Evolutionary conservation across 2,797 vertebrate genomes (phyloP).

Genomic region (Monodelphis domestica): DNA sequence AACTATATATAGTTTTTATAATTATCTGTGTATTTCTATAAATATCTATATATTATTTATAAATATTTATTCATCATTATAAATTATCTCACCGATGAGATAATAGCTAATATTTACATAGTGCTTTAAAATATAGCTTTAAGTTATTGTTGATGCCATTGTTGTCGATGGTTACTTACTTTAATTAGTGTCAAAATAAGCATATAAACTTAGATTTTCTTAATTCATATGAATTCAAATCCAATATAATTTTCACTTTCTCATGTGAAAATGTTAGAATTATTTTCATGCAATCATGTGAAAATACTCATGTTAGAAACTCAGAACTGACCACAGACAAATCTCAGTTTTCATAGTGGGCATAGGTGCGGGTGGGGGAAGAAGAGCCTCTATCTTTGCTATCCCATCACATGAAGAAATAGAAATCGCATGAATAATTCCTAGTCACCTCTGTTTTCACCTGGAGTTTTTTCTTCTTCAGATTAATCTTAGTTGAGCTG

Average conservation of each 20-base stretch:
- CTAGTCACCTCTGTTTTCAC: background rate
- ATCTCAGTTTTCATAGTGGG: too few relatives aligned
- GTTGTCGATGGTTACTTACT: background rate
- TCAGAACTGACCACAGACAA: background rate
- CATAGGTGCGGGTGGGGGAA: background rate
- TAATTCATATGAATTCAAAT: background rate
- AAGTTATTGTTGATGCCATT: background rate
- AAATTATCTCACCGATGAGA: background rate
- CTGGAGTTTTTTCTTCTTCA: background rate
- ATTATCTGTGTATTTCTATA: background rate
- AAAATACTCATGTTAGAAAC: too few relatives aligned
- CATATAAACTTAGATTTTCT: background rate
- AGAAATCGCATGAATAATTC: background rate
- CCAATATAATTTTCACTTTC: background rate
- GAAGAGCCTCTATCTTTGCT: background rate
- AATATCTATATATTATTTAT: background rate
- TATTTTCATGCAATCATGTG: too few relatives aligned
- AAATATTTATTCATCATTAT: background rate
- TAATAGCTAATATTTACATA: background rate
- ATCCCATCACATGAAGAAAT: background rate
- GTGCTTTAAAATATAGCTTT: background rate
- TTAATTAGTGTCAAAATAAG: background rate
- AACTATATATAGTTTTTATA: background rate
- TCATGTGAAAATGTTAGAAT: too few relatives aligned
- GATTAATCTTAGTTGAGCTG: background rate